Evolutionary conservation across 2,113 vertebrate species (phyloP).

Genomic region (Tautogolabrus adspersus): DNA sequence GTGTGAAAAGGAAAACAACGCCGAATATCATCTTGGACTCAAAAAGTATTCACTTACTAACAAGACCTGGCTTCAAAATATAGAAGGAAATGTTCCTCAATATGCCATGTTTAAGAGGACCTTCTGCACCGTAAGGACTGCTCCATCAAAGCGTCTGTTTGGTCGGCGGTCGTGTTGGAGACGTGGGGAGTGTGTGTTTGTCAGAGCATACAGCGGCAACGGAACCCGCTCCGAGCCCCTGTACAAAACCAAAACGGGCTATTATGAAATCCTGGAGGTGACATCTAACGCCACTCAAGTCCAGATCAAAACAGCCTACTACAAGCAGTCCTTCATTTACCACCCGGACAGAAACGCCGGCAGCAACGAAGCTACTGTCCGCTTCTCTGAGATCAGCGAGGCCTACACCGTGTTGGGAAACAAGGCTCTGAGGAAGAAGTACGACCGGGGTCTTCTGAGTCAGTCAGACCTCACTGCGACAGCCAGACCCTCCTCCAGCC

Average conservation of each 20-base stretch:
- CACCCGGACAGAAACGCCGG: slow-evolving; percentile 91
- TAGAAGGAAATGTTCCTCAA: accelerated
- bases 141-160: neutral
- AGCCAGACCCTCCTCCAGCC: slow-evolving; percentile 38
- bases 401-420: slow-evolving; percentile 90
- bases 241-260: slow-evolving; percentile 78
- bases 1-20: neutral
- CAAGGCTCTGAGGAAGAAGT: slow-evolving; percentile 84
- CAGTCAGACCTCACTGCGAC: slow-evolving; percentile 75
- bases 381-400: slow-evolving; percentile 88
- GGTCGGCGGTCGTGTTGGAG: neutral
- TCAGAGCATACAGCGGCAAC: slow-evolving; percentile 48
- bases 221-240: slow-evolving; percentile 40
- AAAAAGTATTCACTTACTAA: too few relatives aligned
- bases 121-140: neutral
- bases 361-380: slow-evolving; percentile 82
- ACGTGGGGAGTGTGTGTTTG: neutral
- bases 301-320: slow-evolving; percentile 93
- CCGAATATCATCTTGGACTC: neutral
- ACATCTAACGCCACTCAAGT: slow-evolving; percentile 83
- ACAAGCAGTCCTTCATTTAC: slow-evolving; percentile 89
- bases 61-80: accelerated
- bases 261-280: slow-evolving; percentile 89
- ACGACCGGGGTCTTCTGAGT: slow-evolving; percentile 87
- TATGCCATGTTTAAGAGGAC: neutral